Percentiles rank a stretch among this genome's conserved stretches.
Conservation (phyloP, 92 coral and sea anemone genomes). For the Epizoanthus stellaris region DNA sequence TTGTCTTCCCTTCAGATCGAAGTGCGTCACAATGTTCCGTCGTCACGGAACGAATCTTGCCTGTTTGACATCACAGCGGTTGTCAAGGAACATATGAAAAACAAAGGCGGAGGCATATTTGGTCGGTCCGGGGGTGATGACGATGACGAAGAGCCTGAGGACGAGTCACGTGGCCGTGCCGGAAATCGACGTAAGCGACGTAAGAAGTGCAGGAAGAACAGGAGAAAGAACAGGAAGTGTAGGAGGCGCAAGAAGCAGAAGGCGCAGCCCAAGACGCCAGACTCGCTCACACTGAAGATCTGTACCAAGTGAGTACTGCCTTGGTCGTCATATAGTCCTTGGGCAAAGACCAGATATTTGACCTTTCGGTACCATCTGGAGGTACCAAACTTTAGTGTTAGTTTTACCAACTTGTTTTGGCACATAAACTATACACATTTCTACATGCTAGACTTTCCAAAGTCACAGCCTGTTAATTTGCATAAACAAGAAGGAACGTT, state of each 20-base stretch:
- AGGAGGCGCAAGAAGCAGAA: constrained; percentile 42
- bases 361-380: too few species aligned
- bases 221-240: constrained; percentile 55
- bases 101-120: constrained; percentile 28
- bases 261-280: constrained; percentile 32
- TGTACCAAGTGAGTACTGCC: constrained; percentile 37
- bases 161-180: constrained; percentile 34
- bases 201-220: constrained; percentile 17
- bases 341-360: too few species aligned
- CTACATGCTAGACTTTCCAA: too few species aligned
- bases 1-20: constrained; percentile 65
- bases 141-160: constrained; percentile 1
- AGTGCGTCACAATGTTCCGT: constrained; percentile 82
- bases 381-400: too few species aligned
- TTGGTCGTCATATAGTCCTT: background rate
- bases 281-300: constrained; percentile 40
- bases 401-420: too few species aligned
- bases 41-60: constrained; percentile 74
- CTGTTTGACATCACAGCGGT: constrained; percentile 66
- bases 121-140: constrained; percentile 38
- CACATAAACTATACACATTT: too few species aligned
- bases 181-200: constrained; percentile 32
- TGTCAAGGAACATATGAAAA: constrained; percentile 54
- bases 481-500: too few species aligned
- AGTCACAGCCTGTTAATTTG: too few species aligned